A percentile compares a stretch with the other conserved stretches of the same genome.
These are phyloP conservation scores for Gymnocypris eckloni DNA, from an alignment of 2,797 vertebrate genomes.

Conservation along the genomic window DNA sequence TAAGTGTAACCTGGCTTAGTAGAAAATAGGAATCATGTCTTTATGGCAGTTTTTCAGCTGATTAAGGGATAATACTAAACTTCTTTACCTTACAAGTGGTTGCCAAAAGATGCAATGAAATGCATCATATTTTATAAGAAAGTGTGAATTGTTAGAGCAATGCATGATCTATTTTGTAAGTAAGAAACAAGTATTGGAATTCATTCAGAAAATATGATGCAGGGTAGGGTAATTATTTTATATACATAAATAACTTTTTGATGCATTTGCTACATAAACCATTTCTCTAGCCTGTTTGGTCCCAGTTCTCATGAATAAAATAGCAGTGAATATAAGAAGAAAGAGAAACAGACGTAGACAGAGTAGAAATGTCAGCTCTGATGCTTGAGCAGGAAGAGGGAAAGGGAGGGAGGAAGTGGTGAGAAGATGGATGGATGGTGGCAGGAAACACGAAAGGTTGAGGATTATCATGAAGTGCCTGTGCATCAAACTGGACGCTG, in stretches of 20 bases:
- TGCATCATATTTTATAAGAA: neutral
- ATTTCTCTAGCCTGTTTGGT: neutral
- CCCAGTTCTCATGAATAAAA: neutral
- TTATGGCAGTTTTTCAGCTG: neutral
- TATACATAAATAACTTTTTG: neutral
- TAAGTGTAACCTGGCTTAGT: neutral
- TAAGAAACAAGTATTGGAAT: neutral
- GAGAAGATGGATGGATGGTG: conserved; percentile 28
- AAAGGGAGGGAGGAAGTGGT: conserved; percentile 46
- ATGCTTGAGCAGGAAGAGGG: conserved; percentile 3
- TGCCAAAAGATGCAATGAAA: neutral
- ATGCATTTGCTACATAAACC: neutral
- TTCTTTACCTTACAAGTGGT: neutral
- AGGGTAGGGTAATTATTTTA: neutral
- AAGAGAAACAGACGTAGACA: neutral
- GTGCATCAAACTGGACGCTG: conserved; percentile 9
- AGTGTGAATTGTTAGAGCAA: neutral
- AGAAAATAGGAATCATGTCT: neutral
- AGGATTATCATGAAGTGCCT: conserved; percentile 49
- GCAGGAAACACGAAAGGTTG: conserved; percentile 49
- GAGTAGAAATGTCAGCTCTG: conserved; percentile 11
- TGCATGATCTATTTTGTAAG: neutral
- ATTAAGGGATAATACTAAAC: neutral
- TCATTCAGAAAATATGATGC: neutral
- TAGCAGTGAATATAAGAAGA: neutral